A percentile compares a stretch with the other conserved stretches of the same genome.
Conservation (phyloP, 2,888 invertebrate genomes). For the Tuberolachnus salignus region DNA sequence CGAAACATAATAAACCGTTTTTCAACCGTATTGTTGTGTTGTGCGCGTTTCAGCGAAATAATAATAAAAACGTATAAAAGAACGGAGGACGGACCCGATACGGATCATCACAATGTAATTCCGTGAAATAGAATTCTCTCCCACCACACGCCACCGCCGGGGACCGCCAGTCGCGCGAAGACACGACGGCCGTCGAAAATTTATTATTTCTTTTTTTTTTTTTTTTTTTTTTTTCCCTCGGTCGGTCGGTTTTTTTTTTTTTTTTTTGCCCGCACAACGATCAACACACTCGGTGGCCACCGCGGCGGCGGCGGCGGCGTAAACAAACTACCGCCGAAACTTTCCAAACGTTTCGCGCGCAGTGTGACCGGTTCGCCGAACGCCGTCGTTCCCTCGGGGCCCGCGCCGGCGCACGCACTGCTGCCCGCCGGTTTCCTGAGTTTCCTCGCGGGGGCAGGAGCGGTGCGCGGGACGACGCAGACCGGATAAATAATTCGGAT, state of each 20-base stretch:
- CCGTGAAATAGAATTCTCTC: slow-evolving; percentile 56
- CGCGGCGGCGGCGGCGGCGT: slow-evolving; percentile 4
- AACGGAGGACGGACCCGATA: slow-evolving; percentile 50
- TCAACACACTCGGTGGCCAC: too few relatives aligned
- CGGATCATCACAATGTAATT: slow-evolving; percentile 56
- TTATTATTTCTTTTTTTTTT: slow-evolving; percentile 38
- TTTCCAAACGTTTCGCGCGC: slow-evolving; percentile 47
- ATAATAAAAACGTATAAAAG: slow-evolving; percentile 42
- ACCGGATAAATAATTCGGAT: slow-evolving; percentile 32
- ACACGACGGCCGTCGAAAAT: slow-evolving; percentile 40
- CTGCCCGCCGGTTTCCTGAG: neutral
- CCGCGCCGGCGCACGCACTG: neutral
- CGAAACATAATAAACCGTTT: slow-evolving; percentile 22
- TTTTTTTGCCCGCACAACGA: slow-evolving; percentile 46
- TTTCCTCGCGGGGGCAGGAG: neutral
- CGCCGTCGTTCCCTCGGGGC: slow-evolving; percentile 9
- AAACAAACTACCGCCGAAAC: slow-evolving; percentile 46
- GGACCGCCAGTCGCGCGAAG: neutral
- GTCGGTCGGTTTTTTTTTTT: neutral
- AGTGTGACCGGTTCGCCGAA: slow-evolving; percentile 36
- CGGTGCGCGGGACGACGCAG: neutral
- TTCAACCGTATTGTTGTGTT: slow-evolving; percentile 15
- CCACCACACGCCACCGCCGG: slow-evolving; percentile 16
- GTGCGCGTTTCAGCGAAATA: slow-evolving; percentile 42
- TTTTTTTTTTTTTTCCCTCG: slow-evolving; percentile 2